Evolutionary conservation across 2,113 vertebrate species (phyloP).

Genomic region (Catagonus wagneri): DNA sequence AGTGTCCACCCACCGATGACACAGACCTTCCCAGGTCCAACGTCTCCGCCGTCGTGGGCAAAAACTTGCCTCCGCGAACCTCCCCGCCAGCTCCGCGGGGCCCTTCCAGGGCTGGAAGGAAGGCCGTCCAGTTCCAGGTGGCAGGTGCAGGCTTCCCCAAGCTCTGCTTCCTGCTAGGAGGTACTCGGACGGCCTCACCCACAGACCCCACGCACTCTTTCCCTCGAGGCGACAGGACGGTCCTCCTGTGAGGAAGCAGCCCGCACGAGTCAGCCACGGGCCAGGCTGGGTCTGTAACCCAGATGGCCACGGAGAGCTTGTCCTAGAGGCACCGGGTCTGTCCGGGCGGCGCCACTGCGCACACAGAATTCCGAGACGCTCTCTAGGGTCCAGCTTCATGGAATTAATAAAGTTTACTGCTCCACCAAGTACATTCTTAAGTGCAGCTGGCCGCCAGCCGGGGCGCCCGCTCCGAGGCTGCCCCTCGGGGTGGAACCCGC

Average conservation of each 20-base stretch:
- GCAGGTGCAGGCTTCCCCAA: background rate
- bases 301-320: fast-evolving
- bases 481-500: fast-evolving
- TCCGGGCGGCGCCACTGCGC: fast-evolving
- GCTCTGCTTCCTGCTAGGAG: background rate
- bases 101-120: background rate
- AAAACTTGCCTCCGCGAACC: fast-evolving
- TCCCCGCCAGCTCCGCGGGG: fast-evolving
- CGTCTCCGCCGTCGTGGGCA: fast-evolving
- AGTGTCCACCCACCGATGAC: fast-evolving
- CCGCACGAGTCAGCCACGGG: fast-evolving
- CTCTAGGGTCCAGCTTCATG: background rate
- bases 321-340: fast-evolving
- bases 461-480: fast-evolving
- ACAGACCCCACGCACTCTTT: fast-evolving
- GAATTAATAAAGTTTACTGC: background rate
- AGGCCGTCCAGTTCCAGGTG: fast-evolving
- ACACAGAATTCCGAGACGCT: too few species aligned
- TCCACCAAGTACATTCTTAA: background rate
- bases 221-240: fast-evolving
- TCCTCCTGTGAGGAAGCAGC: fast-evolving
- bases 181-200: fast-evolving
- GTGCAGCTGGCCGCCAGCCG: background rate
- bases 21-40: fast-evolving
- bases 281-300: background rate